These are phyloP conservation scores for Pseudorhombus dupliciocellatus DNA, from an alignment of 2,113 vertebrate species.

Conservation along the genomic window DNA sequence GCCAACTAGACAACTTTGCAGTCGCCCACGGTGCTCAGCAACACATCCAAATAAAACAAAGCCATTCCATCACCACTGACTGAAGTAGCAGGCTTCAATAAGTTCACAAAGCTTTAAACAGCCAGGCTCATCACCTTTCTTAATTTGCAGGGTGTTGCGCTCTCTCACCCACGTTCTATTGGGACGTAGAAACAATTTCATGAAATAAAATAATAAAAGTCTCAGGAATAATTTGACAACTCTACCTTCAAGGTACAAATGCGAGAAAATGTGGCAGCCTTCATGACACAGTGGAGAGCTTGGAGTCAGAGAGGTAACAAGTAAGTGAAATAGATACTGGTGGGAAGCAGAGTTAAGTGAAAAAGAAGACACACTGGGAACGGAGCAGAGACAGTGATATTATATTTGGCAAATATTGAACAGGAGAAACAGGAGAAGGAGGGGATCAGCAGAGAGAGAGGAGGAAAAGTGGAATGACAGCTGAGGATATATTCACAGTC, in stretches of 20 bases:
- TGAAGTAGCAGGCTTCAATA: too few species aligned
- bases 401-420: conserved; percentile 47
- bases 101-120: too few species aligned
- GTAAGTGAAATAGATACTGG: conserved; percentile 28
- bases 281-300: background rate
- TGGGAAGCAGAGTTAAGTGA: conserved; percentile 36
- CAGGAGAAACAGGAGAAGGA: conserved; percentile 28
- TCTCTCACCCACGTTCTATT: too few species aligned
- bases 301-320: background rate
- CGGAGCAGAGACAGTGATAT: conserved; percentile 27
- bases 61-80: too few species aligned
- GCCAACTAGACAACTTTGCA: too few species aligned
- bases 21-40: too few species aligned
- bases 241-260: background rate
- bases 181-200: too few species aligned
- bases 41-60: too few species aligned
- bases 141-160: background rate
- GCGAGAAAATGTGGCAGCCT: background rate
- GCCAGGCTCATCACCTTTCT: background rate
- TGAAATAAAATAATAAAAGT: too few species aligned
- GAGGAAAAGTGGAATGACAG: conserved; percentile 4
- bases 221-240: background rate
- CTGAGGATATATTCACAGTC: conserved; percentile 6
- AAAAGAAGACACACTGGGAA: conserved; percentile 25
- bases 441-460: conserved; percentile 20